Evolutionary conservation across 2,113 vertebrate species (phyloP).

Genomic region (Ploceus nigricollis): DNA sequence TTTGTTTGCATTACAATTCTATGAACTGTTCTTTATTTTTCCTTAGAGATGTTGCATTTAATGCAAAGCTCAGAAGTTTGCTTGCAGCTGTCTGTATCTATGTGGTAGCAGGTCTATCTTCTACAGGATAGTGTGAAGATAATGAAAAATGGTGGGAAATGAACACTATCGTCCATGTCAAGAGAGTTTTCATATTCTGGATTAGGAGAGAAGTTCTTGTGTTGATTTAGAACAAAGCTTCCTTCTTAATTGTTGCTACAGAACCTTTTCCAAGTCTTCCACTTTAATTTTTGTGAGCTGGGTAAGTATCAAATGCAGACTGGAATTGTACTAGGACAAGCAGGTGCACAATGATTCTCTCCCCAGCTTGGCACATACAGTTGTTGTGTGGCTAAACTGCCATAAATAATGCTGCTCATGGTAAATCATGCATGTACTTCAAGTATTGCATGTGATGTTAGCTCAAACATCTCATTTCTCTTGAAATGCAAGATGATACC

Average conservation of each 20-base stretch:
- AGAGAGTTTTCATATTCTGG: background rate
- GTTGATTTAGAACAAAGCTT: background rate
- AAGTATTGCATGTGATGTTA: background rate
- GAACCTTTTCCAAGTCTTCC: background rate
- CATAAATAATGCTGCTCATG: background rate
- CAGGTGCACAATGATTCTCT: background rate
- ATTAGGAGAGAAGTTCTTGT: background rate
- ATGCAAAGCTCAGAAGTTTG: background rate
- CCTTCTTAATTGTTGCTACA: background rate
- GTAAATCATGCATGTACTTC: background rate
- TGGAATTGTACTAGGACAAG: background rate
- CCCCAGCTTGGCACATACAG: background rate
- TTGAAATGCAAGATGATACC: background rate
- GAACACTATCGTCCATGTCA: background rate
- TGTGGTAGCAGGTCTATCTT: background rate
- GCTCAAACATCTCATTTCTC: background rate
- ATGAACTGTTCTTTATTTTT: slow-evolving; percentile 54
- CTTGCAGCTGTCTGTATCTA: background rate
- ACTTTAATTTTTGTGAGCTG: background rate
- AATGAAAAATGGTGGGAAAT: background rate
- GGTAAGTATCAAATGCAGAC: background rate
- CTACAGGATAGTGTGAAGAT: background rate
- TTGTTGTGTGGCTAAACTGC: background rate
- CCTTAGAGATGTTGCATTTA: background rate
- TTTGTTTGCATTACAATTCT: slow-evolving; percentile 50